Evolutionary conservation across 2,113 vertebrate genomes (phyloP), one percentile per base, ranked within the genome.

Genomic region (Oplegnathus fasciatus): DNA sequence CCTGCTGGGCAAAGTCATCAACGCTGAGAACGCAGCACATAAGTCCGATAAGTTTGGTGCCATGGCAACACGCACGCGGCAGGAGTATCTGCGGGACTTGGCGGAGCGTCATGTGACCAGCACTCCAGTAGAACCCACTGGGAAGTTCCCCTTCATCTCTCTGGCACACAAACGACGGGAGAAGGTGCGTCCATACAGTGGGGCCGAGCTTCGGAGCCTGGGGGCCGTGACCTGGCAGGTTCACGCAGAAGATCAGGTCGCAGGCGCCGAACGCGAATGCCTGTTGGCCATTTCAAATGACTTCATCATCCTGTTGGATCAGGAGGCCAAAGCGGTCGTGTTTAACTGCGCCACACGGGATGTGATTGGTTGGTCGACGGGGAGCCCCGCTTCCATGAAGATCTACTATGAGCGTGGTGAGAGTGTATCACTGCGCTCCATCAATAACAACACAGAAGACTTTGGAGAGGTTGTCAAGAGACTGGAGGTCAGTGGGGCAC

Each of bases 41-140:
- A 99, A 99, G 92, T 99, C 98, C 0, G 97, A 98, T 14, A 99
- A 99, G 92, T 99, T 99, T 62, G 96, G 97, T 0, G 97, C 98
- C 0, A 99, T 99, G 98, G 98, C 98, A 6, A 98, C 97, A 4
- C 97, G 98, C 82, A 99, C 98, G 0, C 96, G 98, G 61, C 98
- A 99, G 91, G 98, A 99, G 85, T 99, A 99, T 90, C 95, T 99
- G 88, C 96, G 98, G 87, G 98, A 99, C 90, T 92, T 99, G 85
- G 98, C 97, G 48, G 98, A 99, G 90, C 98, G 98, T 85, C 98
- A 98, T 64, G 97, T 99, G 80, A 99, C 98, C 89, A 98, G 94
- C 81, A 99, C 97, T 5, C 96, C 98, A 3, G 97, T 99, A 4
- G 98, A 99, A 74, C 97, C 98, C 72, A 96, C 97, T 0, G 98